phyloP scores from a whole-genome alignment of 2,113 vertebrate genomes.

The Labrus mixtus region DNA sequence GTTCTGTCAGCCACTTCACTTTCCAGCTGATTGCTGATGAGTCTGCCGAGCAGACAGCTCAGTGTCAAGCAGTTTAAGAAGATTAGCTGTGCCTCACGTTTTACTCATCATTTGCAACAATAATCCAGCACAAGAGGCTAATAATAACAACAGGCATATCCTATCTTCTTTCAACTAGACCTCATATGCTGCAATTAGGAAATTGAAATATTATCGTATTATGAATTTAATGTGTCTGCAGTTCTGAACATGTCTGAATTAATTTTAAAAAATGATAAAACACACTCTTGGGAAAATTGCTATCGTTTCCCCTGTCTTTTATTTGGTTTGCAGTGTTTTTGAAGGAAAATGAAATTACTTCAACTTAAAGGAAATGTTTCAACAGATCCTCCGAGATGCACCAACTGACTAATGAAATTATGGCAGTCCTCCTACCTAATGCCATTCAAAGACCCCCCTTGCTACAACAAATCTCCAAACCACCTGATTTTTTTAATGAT shows the following conservation, averaged over 20 bases:
- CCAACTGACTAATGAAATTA: slow-evolving; percentile 86
- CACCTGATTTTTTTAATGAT: slow-evolving; percentile 91
- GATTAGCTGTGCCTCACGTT: slow-evolving; percentile 80
- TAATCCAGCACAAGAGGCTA: slow-evolving; percentile 69
- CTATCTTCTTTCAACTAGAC: slow-evolving; percentile 30
- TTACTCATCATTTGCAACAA: slow-evolving; percentile 71
- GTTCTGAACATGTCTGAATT: slow-evolving; percentile 33
- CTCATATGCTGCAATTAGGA: slow-evolving; percentile 22
- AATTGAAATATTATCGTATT: slow-evolving; percentile 46
- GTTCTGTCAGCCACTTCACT: slow-evolving; percentile 40
- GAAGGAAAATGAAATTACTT: slow-evolving; percentile 81
- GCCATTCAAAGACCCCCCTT: slow-evolving; percentile 79
- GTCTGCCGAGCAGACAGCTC: slow-evolving; percentile 82
- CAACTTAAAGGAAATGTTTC: slow-evolving; percentile 80
- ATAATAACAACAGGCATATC: slow-evolving; percentile 54
- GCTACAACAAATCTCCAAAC: slow-evolving; percentile 85
- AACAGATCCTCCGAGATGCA: slow-evolving; percentile 82
- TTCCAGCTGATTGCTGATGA: slow-evolving; percentile 67
- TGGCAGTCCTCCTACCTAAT: slow-evolving; percentile 80
- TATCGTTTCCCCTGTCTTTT: slow-evolving; percentile 31
- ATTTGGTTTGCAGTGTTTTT: slow-evolving; percentile 67
- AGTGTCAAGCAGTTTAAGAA: slow-evolving; percentile 77
- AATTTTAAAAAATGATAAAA: slow-evolving; percentile 37
- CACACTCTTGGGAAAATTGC: slow-evolving; percentile 26
- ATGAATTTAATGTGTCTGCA: slow-evolving; percentile 14